A percentile compares a stretch with the other conserved stretches of the same genome.
Evolutionary conservation across 2,113 vertebrate species (phyloP).

Genomic region (Mesocricetus auratus): DNA sequence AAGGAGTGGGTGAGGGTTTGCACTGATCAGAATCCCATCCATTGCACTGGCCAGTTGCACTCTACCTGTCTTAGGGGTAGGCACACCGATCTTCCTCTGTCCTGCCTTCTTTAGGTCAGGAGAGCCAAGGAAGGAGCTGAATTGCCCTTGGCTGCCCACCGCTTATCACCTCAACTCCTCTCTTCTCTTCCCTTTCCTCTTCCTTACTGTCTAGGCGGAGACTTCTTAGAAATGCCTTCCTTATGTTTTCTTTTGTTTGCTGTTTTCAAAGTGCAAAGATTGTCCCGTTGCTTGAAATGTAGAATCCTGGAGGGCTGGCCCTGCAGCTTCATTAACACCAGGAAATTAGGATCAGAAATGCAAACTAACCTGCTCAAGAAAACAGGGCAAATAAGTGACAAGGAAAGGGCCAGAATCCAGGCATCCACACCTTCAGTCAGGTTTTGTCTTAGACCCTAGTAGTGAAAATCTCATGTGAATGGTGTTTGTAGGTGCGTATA

Average conservation of each 20-base stretch:
- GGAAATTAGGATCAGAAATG: slow-evolving; percentile 2
- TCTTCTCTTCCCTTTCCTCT: neutral
- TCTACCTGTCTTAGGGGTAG: neutral
- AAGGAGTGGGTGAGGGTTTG: slow-evolving; percentile 53
- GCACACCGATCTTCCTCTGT: neutral
- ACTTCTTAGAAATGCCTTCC: neutral
- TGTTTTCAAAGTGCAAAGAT: neutral
- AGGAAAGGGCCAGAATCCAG: neutral
- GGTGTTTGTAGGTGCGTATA: neutral
- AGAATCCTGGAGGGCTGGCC: neutral
- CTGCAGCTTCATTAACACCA: neutral
- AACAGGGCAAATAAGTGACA: neutral
- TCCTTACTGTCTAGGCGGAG: neutral
- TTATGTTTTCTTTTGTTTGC: slow-evolving; percentile 37
- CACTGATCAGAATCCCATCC: neutral
- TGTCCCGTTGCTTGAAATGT: neutral
- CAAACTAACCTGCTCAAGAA: slow-evolving; percentile 36
- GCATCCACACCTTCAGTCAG: neutral
- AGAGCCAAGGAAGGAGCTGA: neutral
- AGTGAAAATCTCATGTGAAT: neutral
- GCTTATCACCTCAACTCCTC: neutral
- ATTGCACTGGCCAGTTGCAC: neutral
- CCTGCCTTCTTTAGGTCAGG: neutral
- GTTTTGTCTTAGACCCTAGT: neutral
- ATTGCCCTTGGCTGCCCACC: neutral